These are phyloP conservation scores for Drepanosiphum platanoidis DNA, from an alignment of 2,888 invertebrate genomes.

Conservation along the genomic window DNA sequence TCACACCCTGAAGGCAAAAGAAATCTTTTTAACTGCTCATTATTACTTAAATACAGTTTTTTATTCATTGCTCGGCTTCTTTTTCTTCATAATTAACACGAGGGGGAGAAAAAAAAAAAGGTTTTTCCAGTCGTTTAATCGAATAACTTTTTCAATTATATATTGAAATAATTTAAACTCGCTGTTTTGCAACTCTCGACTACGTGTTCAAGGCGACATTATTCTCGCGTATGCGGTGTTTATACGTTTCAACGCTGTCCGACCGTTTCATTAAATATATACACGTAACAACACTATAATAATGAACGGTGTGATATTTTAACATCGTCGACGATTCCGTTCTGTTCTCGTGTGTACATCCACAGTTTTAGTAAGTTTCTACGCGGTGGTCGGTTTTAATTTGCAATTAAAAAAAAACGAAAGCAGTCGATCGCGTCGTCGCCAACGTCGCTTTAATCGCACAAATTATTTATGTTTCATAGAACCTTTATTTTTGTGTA, in stretches of 20 bases:
- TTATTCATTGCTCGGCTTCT: conserved; percentile 35
- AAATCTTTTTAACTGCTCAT: conserved; percentile 57
- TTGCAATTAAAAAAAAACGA: too few species aligned
- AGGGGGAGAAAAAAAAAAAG: conserved; percentile 33
- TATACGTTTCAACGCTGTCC: neutral
- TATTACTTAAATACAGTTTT: conserved; percentile 58
- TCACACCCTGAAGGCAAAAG: conserved; percentile 29
- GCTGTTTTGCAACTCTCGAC: conserved; percentile 7
- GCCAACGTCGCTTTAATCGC: neutral
- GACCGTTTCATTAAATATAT: neutral
- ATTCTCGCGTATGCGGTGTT: neutral
- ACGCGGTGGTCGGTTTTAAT: too few species aligned
- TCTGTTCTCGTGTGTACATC: too few species aligned
- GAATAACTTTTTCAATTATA: conserved; percentile 62
- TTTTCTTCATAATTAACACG: conserved; percentile 54
- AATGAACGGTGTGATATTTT: neutral
- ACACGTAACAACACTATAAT: neutral
- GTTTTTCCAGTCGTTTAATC: conserved; percentile 56
- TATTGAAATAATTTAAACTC: conserved; percentile 50
- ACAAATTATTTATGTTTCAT: neutral
- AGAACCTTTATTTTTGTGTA: neutral
- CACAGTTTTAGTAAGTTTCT: too few species aligned
- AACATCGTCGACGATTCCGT: neutral
- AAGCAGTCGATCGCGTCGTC: neutral
- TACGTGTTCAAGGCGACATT: neutral